Base-by-base conservation (phyloP, 1,140 invertebrate species). In the Drosophila cardini region DNA sequence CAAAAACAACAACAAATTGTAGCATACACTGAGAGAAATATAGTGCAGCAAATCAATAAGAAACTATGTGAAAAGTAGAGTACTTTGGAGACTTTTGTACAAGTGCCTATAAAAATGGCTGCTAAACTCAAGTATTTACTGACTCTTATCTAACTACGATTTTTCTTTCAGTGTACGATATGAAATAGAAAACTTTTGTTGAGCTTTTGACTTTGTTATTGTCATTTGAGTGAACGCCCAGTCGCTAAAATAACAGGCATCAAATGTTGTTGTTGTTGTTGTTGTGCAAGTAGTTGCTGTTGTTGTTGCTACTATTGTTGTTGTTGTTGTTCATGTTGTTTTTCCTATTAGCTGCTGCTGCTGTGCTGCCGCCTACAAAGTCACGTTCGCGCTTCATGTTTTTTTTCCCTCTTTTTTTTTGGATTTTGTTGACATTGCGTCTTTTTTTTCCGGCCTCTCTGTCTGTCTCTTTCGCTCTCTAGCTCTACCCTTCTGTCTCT, bases 171-270 rank as follows among this genome's bases (percentile, higher is more conserved):
- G 16, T 26, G 10, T 36, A 2, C 45, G 38, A 10, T 13, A 62
- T 67, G 69, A 72, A 72, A 72, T 72, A 52, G 62, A 67, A 72
- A 72, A 72, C 62, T 67, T 57, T 58, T 60, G 18, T 21, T n/a
- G 21, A 57, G 48, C 55, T 40, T 40, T 13, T 5, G 56, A 26
- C 64, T 68, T 61, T 21, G 55, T 68, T 69, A 60, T 60, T 73
- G 71, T 68, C 57, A 69, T 69, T 73, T 62, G 56, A 69, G 50
- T 52, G 56, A 13, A 48, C 57, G 11, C 13, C 21, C 55, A 46
- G 46, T 69, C 61, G 52, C 61, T 65, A 65, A 72, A 72, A 52
- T 72, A 65, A 72, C 69, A 65, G 18, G 26, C 46, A 38, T 16
- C 34, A 52, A 53, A 52, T 36, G 69, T 56, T 50, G 50, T 56